phyloP scores from a whole-genome alignment of 1,140 invertebrate species.

The Eubasilissa regina region DNA sequence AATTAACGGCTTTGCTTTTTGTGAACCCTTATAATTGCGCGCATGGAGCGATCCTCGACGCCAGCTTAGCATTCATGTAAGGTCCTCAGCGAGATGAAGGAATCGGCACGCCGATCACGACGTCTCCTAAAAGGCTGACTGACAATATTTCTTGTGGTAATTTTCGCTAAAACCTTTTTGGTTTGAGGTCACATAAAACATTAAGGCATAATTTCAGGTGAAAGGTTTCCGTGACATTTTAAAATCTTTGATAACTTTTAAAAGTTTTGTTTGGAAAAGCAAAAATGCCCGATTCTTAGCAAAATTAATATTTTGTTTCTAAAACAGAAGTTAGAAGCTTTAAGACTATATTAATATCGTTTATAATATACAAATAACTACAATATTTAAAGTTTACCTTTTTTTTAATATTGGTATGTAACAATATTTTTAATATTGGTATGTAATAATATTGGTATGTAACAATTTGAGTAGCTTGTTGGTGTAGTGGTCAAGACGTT shows the following conservation, averaged over 20 bases:
- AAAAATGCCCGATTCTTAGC: no score
- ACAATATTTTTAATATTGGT: no score
- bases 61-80: conserved; percentile 38
- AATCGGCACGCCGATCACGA: conserved; percentile 40
- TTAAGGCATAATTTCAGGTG: conserved; percentile 35
- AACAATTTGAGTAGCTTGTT: no score
- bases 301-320: no score
- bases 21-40: conserved; percentile 27
- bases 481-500: no score
- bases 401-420: no score
- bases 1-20: conserved; percentile 58
- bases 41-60: conserved; percentile 45
- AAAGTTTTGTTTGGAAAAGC: no score
- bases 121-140: conserved; percentile 34
- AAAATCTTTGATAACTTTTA: conserved; percentile 3
- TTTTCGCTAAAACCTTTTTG: conserved; percentile 36
- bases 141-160: conserved; percentile 50
- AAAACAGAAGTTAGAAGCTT: no score
- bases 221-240: conserved; percentile 18
- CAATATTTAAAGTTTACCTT: no score
- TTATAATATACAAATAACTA: no score
- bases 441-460: no score
- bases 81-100: neutral
- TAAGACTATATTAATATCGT: no score
- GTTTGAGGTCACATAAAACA: conserved; percentile 39